Conservation (phyloP, 1,140 invertebrate species). For the Carposina sasakii region DNA sequence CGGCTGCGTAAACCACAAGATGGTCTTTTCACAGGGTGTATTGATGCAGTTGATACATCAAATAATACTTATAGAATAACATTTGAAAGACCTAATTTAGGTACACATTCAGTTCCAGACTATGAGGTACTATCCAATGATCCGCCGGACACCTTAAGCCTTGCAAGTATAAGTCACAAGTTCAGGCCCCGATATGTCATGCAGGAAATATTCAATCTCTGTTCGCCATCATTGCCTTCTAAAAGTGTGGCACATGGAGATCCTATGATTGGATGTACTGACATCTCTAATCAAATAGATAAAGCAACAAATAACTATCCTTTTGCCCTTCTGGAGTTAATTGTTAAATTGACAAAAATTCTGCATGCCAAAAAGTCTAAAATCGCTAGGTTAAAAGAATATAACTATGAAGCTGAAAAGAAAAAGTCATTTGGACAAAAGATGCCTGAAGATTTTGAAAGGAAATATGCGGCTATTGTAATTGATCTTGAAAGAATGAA, state of each 20-base stretch:
- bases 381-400: conserved; percentile 85
- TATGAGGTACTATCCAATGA: conserved; percentile 97
- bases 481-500: conserved; percentile 95
- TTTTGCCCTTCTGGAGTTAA: conserved; percentile 86
- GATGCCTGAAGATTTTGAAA: conserved; percentile 89
- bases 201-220: conserved; percentile 56
- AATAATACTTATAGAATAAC: conserved; percentile 98
- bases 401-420: conserved; percentile 94
- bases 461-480: conserved; percentile 90
- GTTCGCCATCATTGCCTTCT: conserved; percentile 37
- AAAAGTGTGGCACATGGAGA: conserved; percentile 64
- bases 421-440: conserved; percentile 84
- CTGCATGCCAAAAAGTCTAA: conserved; percentile 87
- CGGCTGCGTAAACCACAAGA: conserved; percentile 94
- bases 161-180: conserved; percentile 86
- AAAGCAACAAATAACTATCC: conserved; percentile 86
- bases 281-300: conserved; percentile 53
- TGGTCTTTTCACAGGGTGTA: conserved; percentile 95
- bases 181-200: conserved; percentile 82
- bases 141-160: conserved; percentile 90
- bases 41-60: conserved; percentile 97
- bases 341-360: conserved; percentile 92
- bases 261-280: conserved; percentile 71
- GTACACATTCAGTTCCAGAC: conserved; percentile 97
- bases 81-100: conserved; percentile 94